Evolutionary conservation across 2,113 vertebrate genomes (phyloP), one percentile per base, ranked within the genome.

Genomic region (Syrrhaptes paradoxus): DNA sequence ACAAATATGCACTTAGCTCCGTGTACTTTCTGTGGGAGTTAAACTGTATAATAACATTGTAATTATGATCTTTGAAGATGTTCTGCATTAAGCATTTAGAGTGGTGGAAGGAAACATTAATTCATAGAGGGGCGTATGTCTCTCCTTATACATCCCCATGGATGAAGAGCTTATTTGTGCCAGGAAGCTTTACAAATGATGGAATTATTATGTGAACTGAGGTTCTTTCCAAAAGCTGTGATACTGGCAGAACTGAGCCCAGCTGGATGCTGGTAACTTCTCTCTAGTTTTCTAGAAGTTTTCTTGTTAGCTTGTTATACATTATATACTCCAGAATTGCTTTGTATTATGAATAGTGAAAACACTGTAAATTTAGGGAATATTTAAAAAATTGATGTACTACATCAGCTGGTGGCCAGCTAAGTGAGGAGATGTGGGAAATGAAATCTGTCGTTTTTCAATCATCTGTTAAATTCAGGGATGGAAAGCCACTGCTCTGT

Each of bases 51-150:
- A 95, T 86, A 92, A 84, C 85, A 68, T 85, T 78, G 72, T 68
- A 93, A 57, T 96, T 86, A 94, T 6, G 48, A 92, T 93, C 74
- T 95, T 93, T 96, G 83, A 96, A 92, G 92, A 92, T 83, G 57
- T 86, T 97, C 88, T 75, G 85, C 88, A 59, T 96, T 95, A 96
- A 96, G 87, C 57, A 80, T 93, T 93, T 89, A 84, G 68, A 95
- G 75, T 46, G 25, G 66, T 96, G 68, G 83, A 95, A 93, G 85
- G 88, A 96, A 93, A 85, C 57, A 84, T 86, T 91, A 86, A 86
- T 96, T 92, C 85, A 73, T 13, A 72, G 68, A 76, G 85, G 57
- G 55, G 79, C 5, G 13, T 92, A 24, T 76, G 65, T 84, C 67
- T 94, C 48, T 92, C 34, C 38, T 68, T 73, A 38, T 67, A 57